Evolutionary conservation across 2,888 invertebrate genomes (phyloP).

Genomic region (Saturnia pavonia): DNA sequence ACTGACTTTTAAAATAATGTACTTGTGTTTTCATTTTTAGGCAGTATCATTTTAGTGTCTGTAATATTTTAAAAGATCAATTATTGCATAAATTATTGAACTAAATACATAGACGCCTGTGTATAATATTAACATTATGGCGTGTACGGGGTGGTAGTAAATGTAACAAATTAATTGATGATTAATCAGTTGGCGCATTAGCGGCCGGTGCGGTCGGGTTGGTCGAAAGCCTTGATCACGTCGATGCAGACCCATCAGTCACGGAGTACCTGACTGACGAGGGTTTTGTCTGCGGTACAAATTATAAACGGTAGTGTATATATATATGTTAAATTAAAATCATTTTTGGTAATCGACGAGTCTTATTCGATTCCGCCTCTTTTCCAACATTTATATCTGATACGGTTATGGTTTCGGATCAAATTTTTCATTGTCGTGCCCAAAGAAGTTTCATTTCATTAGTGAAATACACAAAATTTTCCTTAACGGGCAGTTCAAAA

Average conservation of each 20-base stretch:
- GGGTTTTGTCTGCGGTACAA: not conserved
- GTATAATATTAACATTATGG: not conserved
- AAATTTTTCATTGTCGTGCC: no score
- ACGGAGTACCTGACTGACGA: constrained; percentile 40
- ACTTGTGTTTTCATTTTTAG: no score
- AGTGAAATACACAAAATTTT: no score
- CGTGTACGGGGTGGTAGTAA: constrained; percentile 19
- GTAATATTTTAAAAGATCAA: not conserved
- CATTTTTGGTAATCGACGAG: no score
- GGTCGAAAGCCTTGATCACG: constrained; percentile 47
- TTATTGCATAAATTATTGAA: not conserved
- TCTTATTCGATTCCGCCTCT: no score
- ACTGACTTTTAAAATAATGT: no score
- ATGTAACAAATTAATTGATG: constrained; percentile 49
- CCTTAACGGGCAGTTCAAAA: no score
- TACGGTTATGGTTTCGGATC: no score
- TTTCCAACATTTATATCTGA: no score
- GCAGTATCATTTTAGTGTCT: no score
- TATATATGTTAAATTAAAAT: no score
- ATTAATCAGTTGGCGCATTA: constrained; percentile 44
- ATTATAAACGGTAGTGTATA: not conserved
- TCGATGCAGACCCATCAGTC: constrained; percentile 46
- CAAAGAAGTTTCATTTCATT: no score
- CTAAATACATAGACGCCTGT: not conserved
- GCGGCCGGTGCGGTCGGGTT: constrained; percentile 32